These are phyloP conservation scores for Oscheius onirici DNA, from an alignment of 2,888 invertebrate species.

Conservation along the genomic window DNA sequence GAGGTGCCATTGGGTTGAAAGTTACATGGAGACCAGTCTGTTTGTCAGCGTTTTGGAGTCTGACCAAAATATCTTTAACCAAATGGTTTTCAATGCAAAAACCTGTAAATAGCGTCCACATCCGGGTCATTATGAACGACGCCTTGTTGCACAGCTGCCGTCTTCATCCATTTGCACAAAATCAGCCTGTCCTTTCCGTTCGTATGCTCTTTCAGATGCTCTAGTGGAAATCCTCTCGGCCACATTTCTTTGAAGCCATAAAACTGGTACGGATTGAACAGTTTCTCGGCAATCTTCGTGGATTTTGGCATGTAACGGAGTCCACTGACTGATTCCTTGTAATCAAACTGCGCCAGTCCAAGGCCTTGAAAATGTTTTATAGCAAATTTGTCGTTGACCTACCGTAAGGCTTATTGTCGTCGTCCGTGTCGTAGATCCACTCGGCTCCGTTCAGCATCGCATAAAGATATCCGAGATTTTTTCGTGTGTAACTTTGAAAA, in stretches of 20 bases:
- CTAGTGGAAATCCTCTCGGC: conserved; percentile 54
- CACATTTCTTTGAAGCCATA: conserved; percentile 47
- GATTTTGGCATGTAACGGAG: conserved; percentile 12
- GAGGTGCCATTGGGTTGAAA: conserved; percentile 25
- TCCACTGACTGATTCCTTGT: not conserved
- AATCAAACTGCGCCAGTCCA: conserved; percentile 21
- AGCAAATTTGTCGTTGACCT: no score
- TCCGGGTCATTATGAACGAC: conserved; percentile 14
- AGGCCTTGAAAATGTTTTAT: no score
- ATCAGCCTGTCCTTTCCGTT: conserved; percentile 38
- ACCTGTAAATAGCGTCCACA: conserved; percentile 11
- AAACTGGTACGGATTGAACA: conserved; percentile 53
- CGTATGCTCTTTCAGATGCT: conserved; percentile 38
- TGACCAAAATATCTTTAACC: not conserved
- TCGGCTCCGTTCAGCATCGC: conserved; percentile 33
- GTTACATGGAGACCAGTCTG: conserved; percentile 9
- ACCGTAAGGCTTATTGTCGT: conserved; percentile 35
- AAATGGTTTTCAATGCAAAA: not conserved
- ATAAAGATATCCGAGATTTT: conserved; percentile 34
- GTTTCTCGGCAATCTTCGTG: conserved; percentile 9
- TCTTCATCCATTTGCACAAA: conserved; percentile 37
- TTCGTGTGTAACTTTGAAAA: conserved; percentile 16
- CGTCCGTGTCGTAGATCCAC: conserved; percentile 37
- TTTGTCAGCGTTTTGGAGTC: conserved; percentile 23
- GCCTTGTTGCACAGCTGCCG: conserved; percentile 52